phyloP scores from a whole-genome alignment of 2,888 invertebrate genomes.

The Byasa hedistus region DNA sequence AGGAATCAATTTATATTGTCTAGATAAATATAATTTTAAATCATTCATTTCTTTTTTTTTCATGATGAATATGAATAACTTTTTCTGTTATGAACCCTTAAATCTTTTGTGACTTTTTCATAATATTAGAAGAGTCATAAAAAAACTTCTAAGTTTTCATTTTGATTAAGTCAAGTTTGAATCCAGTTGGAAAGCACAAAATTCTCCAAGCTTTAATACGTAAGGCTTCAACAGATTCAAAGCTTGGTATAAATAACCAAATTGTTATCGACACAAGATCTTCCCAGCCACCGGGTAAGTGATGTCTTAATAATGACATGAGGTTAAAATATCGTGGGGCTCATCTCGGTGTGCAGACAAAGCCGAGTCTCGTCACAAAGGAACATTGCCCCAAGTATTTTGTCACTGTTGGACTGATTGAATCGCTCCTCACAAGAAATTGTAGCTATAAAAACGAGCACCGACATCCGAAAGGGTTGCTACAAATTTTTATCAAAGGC shows the following conservation, averaged over 20 bases:
- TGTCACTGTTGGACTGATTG: conserved; percentile 77
- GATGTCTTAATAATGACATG: conserved; percentile 78
- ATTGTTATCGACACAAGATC: conserved; percentile 63
- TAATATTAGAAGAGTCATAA: neutral
- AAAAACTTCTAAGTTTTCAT: no score
- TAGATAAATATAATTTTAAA: conserved; percentile 37
- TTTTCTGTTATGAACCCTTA: neutral
- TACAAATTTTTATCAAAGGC: conserved; percentile 63
- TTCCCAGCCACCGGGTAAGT: conserved; percentile 76
- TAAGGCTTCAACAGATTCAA: conserved; percentile 25
- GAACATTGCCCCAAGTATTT: conserved; percentile 69
- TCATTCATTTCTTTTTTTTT: neutral
- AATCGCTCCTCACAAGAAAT: conserved; percentile 61
- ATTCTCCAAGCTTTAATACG: neutral
- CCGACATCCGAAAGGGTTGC: conserved; percentile 60
- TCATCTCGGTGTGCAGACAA: conserved; percentile 63
- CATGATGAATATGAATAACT: neutral
- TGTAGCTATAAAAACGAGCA: conserved; percentile 54
- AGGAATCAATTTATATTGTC: conserved; percentile 50
- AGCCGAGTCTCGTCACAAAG: conserved; percentile 68
- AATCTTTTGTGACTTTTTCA: neutral
- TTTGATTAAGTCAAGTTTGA: neutral
- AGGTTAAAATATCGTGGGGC: conserved; percentile 73
- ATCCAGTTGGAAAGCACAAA: neutral
- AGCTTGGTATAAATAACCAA: conserved; percentile 62